Base-by-base conservation (phyloP, 2,797 vertebrate species). In the Eutrigla gurnardus region DNA sequence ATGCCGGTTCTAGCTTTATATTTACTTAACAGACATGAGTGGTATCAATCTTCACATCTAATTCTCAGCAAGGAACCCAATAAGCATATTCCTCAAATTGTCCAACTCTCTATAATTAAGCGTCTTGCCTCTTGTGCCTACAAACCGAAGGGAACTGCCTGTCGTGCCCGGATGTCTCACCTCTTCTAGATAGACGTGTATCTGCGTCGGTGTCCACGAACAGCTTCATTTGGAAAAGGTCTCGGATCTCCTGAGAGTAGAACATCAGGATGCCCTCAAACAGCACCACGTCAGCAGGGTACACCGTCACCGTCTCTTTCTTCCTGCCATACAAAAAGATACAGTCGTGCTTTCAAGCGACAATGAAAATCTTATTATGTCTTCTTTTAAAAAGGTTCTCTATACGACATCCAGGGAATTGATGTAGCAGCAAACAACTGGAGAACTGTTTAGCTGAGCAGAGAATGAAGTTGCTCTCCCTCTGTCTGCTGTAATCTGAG, bases 151-250 rank as follows among this genome's bases (percentile, higher is more conserved):
- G 37, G 15, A 12, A 47, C 0, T n/a, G n/a, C 49, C 4, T 2
- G 18, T 33, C 18, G 9, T n/a, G 58, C n/a, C 47, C 15, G 47
- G 6, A 0, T 1, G 70, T 70, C 82, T 89, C 81, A 98, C 97
- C 97, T 95, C 97, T 95, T 75, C 97, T 95, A 53, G 97, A 98
- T 7, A 98, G 95, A 42, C 97, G 94, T 0, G 97, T 98, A 80
- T 98, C 97, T 0, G 97, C 96, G 0, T 98, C 97, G 0, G 97
- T 98, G 85, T 98, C 97, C 86, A 98, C 97, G 0, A 98, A 98
- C 35, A 98, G 95, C 84, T 98, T 98, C 97, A 98, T 97, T 76
- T 97, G 97, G 91, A 98, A 98, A 18, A 98, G 93, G 85, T 98
- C 97, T 81, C 97, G 90, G 60, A 98, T 95, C 88, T 98, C 94